Evolutionary conservation across 2,797 vertebrate species (phyloP).

Genomic region (Jordanella pulchra): DNA sequence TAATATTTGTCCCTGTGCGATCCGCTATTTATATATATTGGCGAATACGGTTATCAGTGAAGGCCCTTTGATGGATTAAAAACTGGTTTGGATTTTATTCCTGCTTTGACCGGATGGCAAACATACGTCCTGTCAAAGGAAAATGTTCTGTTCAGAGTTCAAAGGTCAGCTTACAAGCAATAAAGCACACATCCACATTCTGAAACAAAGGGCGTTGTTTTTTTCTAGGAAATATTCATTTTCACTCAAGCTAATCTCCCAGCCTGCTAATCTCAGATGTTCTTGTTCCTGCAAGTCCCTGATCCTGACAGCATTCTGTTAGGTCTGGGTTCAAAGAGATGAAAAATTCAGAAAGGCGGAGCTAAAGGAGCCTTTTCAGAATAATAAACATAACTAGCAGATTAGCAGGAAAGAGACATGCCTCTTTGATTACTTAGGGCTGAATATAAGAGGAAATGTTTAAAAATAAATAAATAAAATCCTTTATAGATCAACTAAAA

Average conservation of each 20-base stretch:
- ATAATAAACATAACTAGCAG: background rate
- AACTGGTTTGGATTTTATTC: background rate
- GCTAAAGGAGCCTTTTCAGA: background rate
- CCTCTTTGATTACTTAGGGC: background rate
- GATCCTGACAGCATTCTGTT: background rate
- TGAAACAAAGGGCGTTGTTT: background rate
- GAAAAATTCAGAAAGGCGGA: background rate
- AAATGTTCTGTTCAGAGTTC: background rate
- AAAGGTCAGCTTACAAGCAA: slow-evolving; percentile 3
- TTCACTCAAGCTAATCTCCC: background rate
- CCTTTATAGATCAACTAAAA: no score
- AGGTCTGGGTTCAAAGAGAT: background rate
- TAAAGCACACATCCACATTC: background rate
- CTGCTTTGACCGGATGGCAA: background rate
- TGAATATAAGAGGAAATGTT: background rate
- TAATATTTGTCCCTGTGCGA: slow-evolving; percentile 17
- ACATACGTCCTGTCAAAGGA: background rate
- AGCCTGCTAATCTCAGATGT: background rate
- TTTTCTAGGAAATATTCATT: background rate
- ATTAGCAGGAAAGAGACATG: background rate
- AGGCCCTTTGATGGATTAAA: slow-evolving; percentile 5
- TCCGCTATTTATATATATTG: slow-evolving; percentile 51
- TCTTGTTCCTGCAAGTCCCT: background rate
- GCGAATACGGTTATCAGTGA: slow-evolving; percentile 6
- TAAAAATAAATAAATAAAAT: background rate